These are phyloP conservation scores for Gymnoscelis rufifasciata DNA, from an alignment of 2,888 invertebrate genomes.

Conservation along the genomic window DNA sequence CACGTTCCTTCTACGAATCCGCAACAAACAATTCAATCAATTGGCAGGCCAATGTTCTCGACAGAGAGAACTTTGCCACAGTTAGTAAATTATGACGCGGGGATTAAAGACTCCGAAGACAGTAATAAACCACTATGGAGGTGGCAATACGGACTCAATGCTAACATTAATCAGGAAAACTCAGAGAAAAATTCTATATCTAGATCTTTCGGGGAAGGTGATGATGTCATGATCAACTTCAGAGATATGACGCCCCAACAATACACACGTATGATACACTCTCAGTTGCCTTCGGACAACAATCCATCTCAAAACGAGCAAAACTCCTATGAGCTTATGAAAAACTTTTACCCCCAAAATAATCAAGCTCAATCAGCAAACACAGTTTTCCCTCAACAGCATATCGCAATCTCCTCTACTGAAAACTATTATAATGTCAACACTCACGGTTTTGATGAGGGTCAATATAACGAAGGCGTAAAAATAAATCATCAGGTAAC, in stretches of 20 bases:
- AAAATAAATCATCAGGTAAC: slow-evolving; percentile 7
- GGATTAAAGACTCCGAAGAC: slow-evolving; percentile 55
- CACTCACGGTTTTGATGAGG: slow-evolving; percentile 14
- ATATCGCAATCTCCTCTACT: slow-evolving; percentile 7
- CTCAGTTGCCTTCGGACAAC: slow-evolving; percentile 44
- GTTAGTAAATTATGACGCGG: slow-evolving; percentile 65
- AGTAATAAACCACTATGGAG: slow-evolving; percentile 65
- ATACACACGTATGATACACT: slow-evolving; percentile 59
- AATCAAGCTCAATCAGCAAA: slow-evolving; percentile 16
- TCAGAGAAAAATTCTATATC: slow-evolving; percentile 64
- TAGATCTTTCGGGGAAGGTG: slow-evolving; percentile 60
- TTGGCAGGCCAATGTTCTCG: slow-evolving; percentile 48
- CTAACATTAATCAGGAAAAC: slow-evolving; percentile 45
- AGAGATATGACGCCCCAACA: slow-evolving; percentile 66
- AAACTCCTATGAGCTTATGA: slow-evolving; percentile 5
- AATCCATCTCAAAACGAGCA: slow-evolving; percentile 23
- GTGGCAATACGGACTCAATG: slow-evolving; percentile 67
- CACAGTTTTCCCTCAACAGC: slow-evolving; percentile 4
- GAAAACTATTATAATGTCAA: slow-evolving; percentile 12
- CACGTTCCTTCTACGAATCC: slow-evolving; percentile 55
- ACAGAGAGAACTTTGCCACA: slow-evolving; percentile 64
- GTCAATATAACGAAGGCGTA: slow-evolving; percentile 5
- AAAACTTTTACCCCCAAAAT: slow-evolving; percentile 19
- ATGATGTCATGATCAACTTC: slow-evolving; percentile 68
- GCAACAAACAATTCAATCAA: slow-evolving; percentile 49